These are phyloP conservation scores for Clivina fossor DNA, from an alignment of 2,888 invertebrate species.

Conservation along the genomic window DNA sequence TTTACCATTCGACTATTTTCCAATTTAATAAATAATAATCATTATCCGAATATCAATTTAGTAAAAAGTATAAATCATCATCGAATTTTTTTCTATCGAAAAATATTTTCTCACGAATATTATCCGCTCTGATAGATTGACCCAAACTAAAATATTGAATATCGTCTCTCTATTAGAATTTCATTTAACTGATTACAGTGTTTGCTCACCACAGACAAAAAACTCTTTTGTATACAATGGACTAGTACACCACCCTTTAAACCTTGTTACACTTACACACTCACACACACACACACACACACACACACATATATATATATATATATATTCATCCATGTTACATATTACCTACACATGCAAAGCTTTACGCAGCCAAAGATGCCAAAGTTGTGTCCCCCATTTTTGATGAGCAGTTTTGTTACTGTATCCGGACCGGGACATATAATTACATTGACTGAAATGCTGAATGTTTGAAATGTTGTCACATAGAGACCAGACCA, in stretches of 20 bases:
- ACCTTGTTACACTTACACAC: constrained; percentile 17
- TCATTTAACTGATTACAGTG: constrained; percentile 28
- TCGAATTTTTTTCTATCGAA: too few species aligned
- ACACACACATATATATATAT: too few species aligned
- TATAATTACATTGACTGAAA: too few species aligned
- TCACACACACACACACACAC: too few species aligned
- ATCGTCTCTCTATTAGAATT: constrained; percentile 23
- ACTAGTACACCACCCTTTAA: constrained; percentile 18
- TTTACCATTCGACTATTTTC: too few species aligned
- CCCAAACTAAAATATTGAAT: constrained; percentile 22
- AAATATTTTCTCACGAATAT: constrained; percentile 30
- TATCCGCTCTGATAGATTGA: too few species aligned
- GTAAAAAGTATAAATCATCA: too few species aligned
- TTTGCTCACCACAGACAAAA: constrained; percentile 5
- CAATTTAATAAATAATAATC: too few species aligned
- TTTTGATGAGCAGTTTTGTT: too few species aligned
- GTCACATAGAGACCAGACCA: neutral
- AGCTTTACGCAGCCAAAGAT: neutral
- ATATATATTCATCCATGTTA: neutral
- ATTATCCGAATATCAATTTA: too few species aligned
- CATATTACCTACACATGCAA: neutral
- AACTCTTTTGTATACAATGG: constrained; percentile 5
- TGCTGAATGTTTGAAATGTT: neutral
- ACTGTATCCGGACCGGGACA: too few species aligned
- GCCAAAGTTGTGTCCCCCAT: neutral